Base-by-base conservation (phyloP, 2,797 vertebrate genomes). In the Coranthus polyacanthus region DNA sequence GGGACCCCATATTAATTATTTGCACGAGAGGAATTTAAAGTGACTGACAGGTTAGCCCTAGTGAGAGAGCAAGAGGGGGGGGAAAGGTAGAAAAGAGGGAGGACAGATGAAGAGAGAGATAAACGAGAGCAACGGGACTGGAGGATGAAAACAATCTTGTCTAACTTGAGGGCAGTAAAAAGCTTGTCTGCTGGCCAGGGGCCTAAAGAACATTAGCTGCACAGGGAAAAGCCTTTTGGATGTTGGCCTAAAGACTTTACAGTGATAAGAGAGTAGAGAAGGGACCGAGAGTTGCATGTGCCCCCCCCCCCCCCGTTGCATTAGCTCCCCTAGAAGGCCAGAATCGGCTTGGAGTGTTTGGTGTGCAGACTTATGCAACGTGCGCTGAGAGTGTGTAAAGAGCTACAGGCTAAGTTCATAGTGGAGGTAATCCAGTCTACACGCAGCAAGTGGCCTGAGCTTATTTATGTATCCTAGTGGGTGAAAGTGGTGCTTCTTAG, bases 1-100 rank as follows among this genome's bases (percentile, higher is more conserved):
- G 85, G 88, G 87, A 88, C 83, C 86, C 75, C 78, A 74, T 88
- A 93, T 93, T 93, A 94, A 94, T 94, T 93, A 94, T 93, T 92
- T 90, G 87, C 91, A 93, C 88, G 64, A 87, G 88, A 92, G 87
- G 91, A 93, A 90, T 91, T 92, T 86, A 85, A 82, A 87, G 82
- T 92, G 92, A 94, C 78, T 93, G 93, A 93, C 92, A 89, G 91
- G 83, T 91, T 91, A 92, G 88, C 83, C 80, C 69, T 68, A 56
- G 82, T 88, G 90, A 86, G 79, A 68, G 54, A 65, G 52, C 1
- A 34, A 46, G 42, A 8, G 29, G 43, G 17, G 43, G 38, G 38
- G 29, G 11, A 44, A 51, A 55, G 72, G 63, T 53, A 29, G 62
- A 50, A 64, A 68, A 44, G 41, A 59, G 47, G 44, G 60, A 58